Base-by-base conservation (phyloP, 2,888 invertebrate genomes). In the Xanthorhoe spadicearia region DNA sequence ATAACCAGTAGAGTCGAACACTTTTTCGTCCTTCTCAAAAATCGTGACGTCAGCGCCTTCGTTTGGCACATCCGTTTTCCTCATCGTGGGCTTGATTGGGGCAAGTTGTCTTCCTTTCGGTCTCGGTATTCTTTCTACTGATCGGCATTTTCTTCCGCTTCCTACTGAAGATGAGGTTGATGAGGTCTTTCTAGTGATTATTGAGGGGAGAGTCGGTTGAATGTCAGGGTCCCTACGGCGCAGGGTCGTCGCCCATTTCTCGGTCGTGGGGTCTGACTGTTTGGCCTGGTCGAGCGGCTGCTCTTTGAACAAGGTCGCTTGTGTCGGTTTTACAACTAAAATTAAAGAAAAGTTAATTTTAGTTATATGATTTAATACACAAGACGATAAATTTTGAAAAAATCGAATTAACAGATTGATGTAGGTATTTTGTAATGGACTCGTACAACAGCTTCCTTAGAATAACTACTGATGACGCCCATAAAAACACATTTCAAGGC, bases 191-290 rank as follows among this genome's bases (percentile, higher is more conserved):
- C 90, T 81, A 7, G 87, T 74, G 68, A 94, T 90, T 64, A 96
- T 95, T 0, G 95, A 94, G 18, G 96, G 96, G 71, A 96, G 80
- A 1, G 95, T 94, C 0, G 95, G 95, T 76, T 95, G 95, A 15
- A 95, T 85, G 74, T 95, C 94, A 0, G 95, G 95, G 83, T 96
- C 95, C 60, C 95, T 89, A 68, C 94, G 93, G 6, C 96, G 88
- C 13, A 96, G 83, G 7, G 95, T 95, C 0, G 95, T 95, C n/a
- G 95, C 95, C 96, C 96, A 96, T 79, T 95, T 94, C 74, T 95
- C 95, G 68, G 94, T 94, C 0, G 91, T 91, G 0, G 91, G 93
- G 58, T 93, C 91, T 55, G 84, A 53, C 52, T 82, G 88, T 74
- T 92, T 92, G 13, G 73, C 68, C 60, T 84, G 83, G 46, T 92